Base-by-base conservation (phyloP, 2,888 invertebrate genomes). In the Cataglyphis altisquamis region DNA sequence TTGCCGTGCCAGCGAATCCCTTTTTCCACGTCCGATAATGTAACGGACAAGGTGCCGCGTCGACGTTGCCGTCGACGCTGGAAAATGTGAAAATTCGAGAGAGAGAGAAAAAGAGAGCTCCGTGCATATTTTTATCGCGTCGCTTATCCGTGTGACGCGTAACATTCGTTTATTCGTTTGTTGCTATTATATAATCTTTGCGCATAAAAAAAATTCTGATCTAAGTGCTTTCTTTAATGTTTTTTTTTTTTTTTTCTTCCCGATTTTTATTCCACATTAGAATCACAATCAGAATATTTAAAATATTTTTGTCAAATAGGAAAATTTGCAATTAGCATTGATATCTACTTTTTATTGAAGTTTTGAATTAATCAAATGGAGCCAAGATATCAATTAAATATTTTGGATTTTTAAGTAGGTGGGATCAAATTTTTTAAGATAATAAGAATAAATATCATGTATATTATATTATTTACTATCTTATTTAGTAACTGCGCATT, bases 21-120 rank as follows among this genome's bases (percentile, higher is more conserved):
- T 60, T 80, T 70, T 70, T 60, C 41, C n/a, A 21, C 45, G 70
- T 21, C 60, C 45, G 78, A 80, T 80, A 80, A 80, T 80, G 48
- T 32, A 70, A 70, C 32, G 70, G 68, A 78, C 66, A 60, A 78
- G 78, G 78, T 57, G 60, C 39, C 75, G 70, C 60, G 62, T 25
- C 45, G 41, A 52, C 63, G 81, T 55, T 45, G 81, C 39, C 81
- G 41, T 63, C n/a, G 66, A 12, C 41, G 78, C 32, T 25, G 70
- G 78, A 70, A 80, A 80, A 80, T 70, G 36, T 70, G 60, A 45
- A 80, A 80, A 80, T 70, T 80, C 78, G 60, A 36, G 41, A 41
- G 41, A 41, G 57, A 57, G 6, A 52, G 0, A 8, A n/a, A 52
- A 0, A 52, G 2, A 57, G 57, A 57, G 21, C 15, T 10, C 2